Percentiles rank a stretch among this genome's conserved stretches.
Evolutionary conservation across 1,140 invertebrate genomes (phyloP).

Genomic region (Hydropsyche tenuis): DNA sequence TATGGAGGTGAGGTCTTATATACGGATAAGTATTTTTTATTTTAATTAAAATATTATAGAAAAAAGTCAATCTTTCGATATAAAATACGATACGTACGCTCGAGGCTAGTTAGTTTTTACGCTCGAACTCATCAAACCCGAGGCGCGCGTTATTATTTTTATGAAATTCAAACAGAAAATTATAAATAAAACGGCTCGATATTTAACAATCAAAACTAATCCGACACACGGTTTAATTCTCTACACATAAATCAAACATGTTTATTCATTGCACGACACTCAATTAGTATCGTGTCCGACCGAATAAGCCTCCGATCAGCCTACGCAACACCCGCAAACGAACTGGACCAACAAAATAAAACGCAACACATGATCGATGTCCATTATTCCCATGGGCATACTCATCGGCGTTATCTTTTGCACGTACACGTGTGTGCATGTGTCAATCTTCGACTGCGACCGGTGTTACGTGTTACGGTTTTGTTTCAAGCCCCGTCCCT

Average conservation of each 20-base stretch:
- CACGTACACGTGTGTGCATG: too few species aligned
- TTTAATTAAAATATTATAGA: conserved; percentile 17
- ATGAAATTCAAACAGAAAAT: conserved; percentile 2
- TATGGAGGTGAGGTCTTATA: background rate
- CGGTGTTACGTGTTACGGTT: background rate
- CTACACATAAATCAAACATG: conserved; percentile 1
- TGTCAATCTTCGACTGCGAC: too few species aligned
- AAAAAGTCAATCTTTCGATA: background rate
- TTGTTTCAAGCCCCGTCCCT: conserved; percentile 19
- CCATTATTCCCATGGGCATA: too few species aligned
- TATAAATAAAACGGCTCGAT: background rate
- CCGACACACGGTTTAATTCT: conserved; percentile 13
- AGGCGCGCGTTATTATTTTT: background rate
- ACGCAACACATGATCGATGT: background rate
- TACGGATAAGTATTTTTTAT: conserved; percentile 11
- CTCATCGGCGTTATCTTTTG: too few species aligned
- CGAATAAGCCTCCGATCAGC: conserved; percentile 19
- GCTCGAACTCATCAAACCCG: background rate
- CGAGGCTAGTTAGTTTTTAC: background rate
- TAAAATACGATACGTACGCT: background rate
- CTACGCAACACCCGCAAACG: background rate
- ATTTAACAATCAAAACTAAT: background rate
- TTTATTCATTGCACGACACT: conserved; percentile 21
- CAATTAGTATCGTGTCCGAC: conserved; percentile 20
- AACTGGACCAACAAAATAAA: background rate